Evolutionary conservation across 2,113 vertebrate species (phyloP), one percentile per base, ranked within the genome.

Genomic region (Leiothrix lutea): DNA sequence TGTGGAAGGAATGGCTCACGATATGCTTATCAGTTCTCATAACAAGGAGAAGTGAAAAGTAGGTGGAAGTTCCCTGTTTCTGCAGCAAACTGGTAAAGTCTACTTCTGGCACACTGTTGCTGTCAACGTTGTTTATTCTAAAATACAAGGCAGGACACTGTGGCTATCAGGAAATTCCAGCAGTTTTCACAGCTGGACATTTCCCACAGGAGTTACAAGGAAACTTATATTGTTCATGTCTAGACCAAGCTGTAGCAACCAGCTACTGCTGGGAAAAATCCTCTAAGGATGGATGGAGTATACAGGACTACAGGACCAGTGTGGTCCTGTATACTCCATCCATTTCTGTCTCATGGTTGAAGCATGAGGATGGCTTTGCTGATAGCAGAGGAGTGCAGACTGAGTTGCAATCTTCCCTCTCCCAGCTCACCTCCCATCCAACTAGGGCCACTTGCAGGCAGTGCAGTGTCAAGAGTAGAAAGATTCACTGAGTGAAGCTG

Each of bases 101-200:
- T 95, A 16, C 54, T 65, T 79, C 40, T 84, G 36, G 16, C 1
- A 2, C 11, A 7, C 64, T 73, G 12, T n/a, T 33, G 25, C 91
- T 91, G 72, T 92, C 95, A 94, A 11, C 21, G 8, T 67, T 85
- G 48, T 91, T 92, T 92, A 51, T 88, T 80, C 61, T 93, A 50
- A 57, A 50, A 66, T 75, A 47, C 42, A 64, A 33, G 71, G 42
- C 72, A 80, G 87, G 88, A 80, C 5, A 3, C 90, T 72, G 82
- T 80, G 72, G 50, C 83, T 90, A 86, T 94, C 70, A 62, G 91
- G 78, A 85, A 97, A 91, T 97, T 85, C 82, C 65, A 36, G 8
- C 33, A 56, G 77, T 65, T 94, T 91, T 71, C n/a, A 75, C 84
- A 88, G 88, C 79, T 86, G 51, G 77, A 56, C 31, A 13, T 93